phyloP scores from a whole-genome alignment of 2,113 vertebrate genomes.

The Grallaria varia region DNA sequence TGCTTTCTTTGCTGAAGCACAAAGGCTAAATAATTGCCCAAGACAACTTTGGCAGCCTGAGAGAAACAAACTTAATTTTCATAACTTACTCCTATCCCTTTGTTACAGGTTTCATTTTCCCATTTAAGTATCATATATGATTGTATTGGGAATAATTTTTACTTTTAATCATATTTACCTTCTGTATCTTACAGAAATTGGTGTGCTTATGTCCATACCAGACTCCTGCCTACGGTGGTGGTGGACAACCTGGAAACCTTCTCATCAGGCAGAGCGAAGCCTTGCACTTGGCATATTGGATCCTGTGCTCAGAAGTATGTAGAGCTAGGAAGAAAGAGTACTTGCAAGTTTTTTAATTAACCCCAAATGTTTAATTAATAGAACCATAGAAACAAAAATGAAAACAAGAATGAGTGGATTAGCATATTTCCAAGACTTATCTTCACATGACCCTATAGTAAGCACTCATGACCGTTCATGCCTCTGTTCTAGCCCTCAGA shows the following conservation, averaged over 20 bases:
- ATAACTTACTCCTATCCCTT: neutral
- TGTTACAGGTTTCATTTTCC: neutral
- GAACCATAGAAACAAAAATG: neutral
- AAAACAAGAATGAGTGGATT: neutral
- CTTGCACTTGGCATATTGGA: constrained; percentile 66
- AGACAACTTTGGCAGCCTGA: neutral
- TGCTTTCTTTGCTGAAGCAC: neutral
- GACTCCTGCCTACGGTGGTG: constrained; percentile 71
- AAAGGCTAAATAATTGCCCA: neutral
- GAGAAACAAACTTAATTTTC: neutral
- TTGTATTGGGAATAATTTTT: neutral
- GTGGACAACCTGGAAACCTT: constrained; percentile 70
- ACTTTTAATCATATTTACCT: neutral
- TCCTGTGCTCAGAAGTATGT: constrained; percentile 74
- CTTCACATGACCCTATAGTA: neutral
- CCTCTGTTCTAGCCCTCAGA: neutral
- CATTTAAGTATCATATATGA: neutral
- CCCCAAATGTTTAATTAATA: neutral
- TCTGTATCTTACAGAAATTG: constrained; percentile 73
- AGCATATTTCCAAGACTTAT: neutral
- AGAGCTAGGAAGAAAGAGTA: neutral
- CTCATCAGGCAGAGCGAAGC: constrained; percentile 42
- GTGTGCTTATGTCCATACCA: constrained; percentile 82
- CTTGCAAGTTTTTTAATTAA: neutral
- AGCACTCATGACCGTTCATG: neutral